Conservation (phyloP, 2,113 vertebrate genomes). For the Tautogolabrus adspersus region DNA sequence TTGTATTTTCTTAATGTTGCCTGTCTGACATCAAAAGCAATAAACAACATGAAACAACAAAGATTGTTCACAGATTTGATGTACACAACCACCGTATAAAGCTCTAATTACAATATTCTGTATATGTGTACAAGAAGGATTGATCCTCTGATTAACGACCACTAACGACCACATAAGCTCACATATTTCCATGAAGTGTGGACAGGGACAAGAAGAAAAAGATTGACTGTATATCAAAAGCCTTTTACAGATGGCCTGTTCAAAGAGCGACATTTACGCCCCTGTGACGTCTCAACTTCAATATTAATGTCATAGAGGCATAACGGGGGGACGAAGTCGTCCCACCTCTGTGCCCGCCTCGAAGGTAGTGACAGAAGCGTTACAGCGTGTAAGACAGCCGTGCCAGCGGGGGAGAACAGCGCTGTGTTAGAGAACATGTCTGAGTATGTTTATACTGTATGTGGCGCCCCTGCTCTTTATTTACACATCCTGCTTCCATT, state of each 20-base stretch:
- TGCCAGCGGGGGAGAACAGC: too few relatives aligned
- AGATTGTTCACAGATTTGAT: neutral
- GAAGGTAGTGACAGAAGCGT: too few relatives aligned
- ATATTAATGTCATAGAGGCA: too few relatives aligned
- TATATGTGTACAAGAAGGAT: neutral
- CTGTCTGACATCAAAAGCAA: neutral
- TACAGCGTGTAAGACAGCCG: too few relatives aligned
- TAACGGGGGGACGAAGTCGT: too few relatives aligned
- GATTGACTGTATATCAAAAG: constrained; percentile 18
- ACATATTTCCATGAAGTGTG: constrained; percentile 5
- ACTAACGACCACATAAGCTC: neutral
- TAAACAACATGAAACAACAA: neutral
- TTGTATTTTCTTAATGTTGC: neutral
- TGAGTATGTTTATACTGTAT: too few relatives aligned
- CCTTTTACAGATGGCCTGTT: too few relatives aligned
- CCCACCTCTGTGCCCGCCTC: too few relatives aligned
- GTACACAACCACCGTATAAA: neutral
- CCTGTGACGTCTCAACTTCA: too few relatives aligned
- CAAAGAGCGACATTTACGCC: too few relatives aligned
- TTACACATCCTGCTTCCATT: neutral
- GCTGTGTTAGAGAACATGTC: too few relatives aligned
- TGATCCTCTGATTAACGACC: constrained; percentile 21
- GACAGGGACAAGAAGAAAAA: neutral
- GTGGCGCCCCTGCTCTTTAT: too few relatives aligned
- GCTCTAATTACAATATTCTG: neutral